Percentiles rank a stretch among this genome's conserved stretches.
These are phyloP conservation scores for Micronycteris hirsuta DNA, from an alignment of 2,113 vertebrate genomes.

Conservation along the genomic window DNA sequence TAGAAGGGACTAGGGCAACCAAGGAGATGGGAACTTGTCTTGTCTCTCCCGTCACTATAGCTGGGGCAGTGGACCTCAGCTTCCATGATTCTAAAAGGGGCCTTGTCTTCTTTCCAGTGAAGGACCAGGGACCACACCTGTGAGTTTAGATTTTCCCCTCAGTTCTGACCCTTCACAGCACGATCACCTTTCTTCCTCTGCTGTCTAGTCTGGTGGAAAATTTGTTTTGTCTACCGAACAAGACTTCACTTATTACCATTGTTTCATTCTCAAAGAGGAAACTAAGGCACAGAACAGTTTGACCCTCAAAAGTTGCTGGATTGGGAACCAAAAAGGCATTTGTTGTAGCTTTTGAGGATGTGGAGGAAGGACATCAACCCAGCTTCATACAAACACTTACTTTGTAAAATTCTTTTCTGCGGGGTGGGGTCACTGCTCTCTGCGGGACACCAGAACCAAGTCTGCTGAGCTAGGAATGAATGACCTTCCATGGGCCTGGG, in stretches of 20 bases:
- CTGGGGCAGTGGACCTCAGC: neutral
- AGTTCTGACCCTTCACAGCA: neutral
- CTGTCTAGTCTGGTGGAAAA: neutral
- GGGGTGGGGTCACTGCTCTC: neutral
- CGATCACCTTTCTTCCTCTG: neutral
- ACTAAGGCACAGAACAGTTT: neutral
- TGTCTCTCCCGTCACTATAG: neutral
- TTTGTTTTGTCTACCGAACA: neutral
- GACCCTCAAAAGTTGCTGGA: neutral
- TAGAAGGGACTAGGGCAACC: neutral
- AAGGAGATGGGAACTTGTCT: neutral
- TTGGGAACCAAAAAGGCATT: neutral
- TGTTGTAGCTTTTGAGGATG: neutral
- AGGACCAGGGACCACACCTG: fast-evolving
- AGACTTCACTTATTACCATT: neutral
- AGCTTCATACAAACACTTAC: neutral
- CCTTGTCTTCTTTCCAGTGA: neutral
- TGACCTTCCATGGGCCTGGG: neutral
- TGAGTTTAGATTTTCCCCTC: neutral
- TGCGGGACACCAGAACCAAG: neutral
- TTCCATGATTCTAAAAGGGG: neutral
- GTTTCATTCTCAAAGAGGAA: neutral
- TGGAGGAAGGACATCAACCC: neutral
- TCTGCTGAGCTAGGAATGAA: conserved; percentile 38
- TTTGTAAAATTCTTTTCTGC: neutral